phyloP scores from a whole-genome alignment of 2,113 vertebrate genomes.

The Prietella phreatophila region DNA sequence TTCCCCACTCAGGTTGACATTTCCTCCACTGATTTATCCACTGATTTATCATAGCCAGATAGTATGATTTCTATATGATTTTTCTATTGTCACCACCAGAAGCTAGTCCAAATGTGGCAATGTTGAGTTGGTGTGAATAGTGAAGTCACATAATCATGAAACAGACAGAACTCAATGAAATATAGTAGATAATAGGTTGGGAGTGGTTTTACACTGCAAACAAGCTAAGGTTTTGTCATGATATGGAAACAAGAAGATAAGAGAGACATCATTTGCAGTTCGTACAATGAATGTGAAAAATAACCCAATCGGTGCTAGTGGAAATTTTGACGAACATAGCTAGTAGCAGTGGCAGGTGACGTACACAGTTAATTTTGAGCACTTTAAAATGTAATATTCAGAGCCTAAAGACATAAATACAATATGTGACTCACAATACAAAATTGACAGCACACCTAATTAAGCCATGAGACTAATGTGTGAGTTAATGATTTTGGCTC shows the following conservation, averaged over 20 bases:
- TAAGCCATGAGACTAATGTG: conserved; percentile 5
- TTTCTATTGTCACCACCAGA: background rate
- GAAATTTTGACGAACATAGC: background rate
- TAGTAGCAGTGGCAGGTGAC: background rate
- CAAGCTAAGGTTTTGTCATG: background rate
- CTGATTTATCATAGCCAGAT: background rate
- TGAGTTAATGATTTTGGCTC: background rate
- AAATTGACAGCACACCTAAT: background rate
- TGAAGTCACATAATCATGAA: background rate
- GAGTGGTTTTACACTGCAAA: background rate
- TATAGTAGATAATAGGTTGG: background rate
- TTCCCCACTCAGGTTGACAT: background rate
- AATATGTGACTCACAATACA: background rate
- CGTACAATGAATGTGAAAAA: background rate
- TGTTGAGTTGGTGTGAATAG: background rate
- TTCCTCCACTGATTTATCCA: background rate
- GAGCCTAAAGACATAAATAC: background rate
- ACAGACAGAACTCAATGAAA: background rate
- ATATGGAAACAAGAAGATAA: conserved; percentile 7
- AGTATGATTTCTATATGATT: background rate
- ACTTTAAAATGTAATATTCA: background rate
- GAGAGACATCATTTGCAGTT: background rate
- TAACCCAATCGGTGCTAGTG: background rate
- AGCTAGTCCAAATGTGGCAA: background rate
- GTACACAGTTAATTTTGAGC: background rate